Conservation (phyloP, 2,113 vertebrate species). For the Podarcis cretensis region DNA sequence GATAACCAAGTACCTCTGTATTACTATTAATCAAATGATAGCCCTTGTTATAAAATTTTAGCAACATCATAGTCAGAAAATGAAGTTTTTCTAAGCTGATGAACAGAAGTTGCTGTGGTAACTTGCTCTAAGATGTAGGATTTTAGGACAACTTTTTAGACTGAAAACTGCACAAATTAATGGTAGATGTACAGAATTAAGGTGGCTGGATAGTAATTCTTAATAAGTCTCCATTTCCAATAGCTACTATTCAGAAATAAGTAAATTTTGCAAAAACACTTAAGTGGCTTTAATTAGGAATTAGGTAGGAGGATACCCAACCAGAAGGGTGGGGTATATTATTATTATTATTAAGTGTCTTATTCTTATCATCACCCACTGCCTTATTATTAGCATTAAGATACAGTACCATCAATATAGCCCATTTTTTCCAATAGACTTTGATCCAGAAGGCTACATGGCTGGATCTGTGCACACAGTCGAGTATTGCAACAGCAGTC, state of each 20-base stretch:
- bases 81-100: neutral
- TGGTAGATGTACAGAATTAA: neutral
- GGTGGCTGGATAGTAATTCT: neutral
- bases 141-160: neutral
- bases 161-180: neutral
- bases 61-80: neutral
- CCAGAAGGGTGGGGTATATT: neutral
- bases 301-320: neutral
- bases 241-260: neutral
- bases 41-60: neutral
- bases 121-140: neutral
- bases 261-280: neutral
- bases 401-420: neutral
- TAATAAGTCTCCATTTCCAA: neutral
- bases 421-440: neutral
- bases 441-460: neutral
- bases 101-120: neutral
- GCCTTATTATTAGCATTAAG: neutral
- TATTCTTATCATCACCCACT: no score
- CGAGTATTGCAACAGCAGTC: neutral
- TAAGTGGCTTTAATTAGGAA: neutral
- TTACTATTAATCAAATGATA: neutral
- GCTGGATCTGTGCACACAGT: neutral
- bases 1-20: no score
- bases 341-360: neutral